A percentile compares a stretch with the other conserved stretches of the same genome.
Conservation (phyloP, 2,797 vertebrate species). For the Crypturellus tataupa region DNA sequence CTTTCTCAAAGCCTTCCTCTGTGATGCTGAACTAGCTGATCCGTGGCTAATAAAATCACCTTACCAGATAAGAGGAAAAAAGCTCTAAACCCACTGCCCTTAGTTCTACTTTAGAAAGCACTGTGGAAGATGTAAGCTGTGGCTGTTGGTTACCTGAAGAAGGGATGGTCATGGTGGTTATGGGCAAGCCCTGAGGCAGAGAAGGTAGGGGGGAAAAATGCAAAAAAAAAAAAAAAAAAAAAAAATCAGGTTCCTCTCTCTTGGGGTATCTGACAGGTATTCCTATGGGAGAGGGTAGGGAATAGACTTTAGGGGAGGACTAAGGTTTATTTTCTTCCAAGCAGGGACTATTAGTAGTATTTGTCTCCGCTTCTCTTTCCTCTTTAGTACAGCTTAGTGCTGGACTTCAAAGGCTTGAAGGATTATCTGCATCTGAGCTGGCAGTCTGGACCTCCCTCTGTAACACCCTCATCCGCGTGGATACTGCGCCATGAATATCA, state of each 20-base stretch:
- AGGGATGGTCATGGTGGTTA: neutral
- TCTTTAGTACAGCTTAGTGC: constrained; percentile 83
- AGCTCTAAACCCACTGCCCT: neutral
- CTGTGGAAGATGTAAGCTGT: neutral
- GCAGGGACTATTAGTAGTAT: neutral
- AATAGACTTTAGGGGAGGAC: neutral
- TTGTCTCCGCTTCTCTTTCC: constrained; percentile 2
- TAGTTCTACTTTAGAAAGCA: neutral
- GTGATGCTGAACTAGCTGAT: neutral
- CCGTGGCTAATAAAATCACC: neutral
- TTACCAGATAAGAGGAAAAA: neutral
- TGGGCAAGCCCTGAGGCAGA: neutral
- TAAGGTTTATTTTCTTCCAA: neutral
- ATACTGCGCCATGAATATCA: constrained; percentile 93
- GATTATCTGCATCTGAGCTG: constrained; percentile 87
- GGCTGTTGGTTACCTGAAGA: neutral
- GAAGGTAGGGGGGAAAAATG: neutral
- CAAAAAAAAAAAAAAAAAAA: too few species aligned
- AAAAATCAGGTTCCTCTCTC: neutral
- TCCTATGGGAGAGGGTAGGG: neutral
- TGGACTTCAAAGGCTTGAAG: constrained; percentile 85
- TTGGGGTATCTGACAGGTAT: neutral
- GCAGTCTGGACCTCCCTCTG: constrained; percentile 79
- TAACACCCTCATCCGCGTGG: constrained; percentile 88
- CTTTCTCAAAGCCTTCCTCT: neutral